These are phyloP conservation scores for Bombylius major DNA, from an alignment of 2,888 invertebrate species.

Conservation along the genomic window DNA sequence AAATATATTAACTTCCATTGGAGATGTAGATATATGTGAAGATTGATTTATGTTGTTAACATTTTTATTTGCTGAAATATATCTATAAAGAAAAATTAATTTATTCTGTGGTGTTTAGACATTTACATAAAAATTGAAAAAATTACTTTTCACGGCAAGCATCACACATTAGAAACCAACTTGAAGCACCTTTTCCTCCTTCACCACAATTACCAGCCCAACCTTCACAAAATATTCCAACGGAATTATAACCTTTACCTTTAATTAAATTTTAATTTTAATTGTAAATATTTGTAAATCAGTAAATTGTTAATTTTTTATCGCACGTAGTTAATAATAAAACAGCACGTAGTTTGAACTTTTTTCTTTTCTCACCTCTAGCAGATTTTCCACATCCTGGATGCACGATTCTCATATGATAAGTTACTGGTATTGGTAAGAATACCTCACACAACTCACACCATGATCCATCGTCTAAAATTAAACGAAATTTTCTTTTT, in stretches of 20 bases:
- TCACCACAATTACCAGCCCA: conserved; percentile 85
- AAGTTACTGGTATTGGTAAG: conserved; percentile 66
- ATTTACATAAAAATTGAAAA: conserved; percentile 17
- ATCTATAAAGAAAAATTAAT: conserved; percentile 9
- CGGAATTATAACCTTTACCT: conserved; percentile 77
- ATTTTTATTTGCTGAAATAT: conserved; percentile 32
- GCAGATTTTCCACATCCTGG: conserved; percentile 83
- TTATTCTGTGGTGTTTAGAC: no score
- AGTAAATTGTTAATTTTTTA: no score
- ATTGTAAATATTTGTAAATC: no score
- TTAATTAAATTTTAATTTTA: background rate
- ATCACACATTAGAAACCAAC: conserved; percentile 91
- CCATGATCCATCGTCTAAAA: conserved; percentile 32
- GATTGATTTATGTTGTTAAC: conserved; percentile 30
- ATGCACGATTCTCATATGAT: conserved; percentile 83
- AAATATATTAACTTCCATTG: conserved; percentile 35
- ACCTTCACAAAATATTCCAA: conserved; percentile 74
- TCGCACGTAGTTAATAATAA: background rate
- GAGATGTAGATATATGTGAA: conserved; percentile 30
- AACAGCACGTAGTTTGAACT: background rate
- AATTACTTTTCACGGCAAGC: conserved; percentile 70
- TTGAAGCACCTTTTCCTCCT: conserved; percentile 62
- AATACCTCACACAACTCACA: conserved; percentile 82
- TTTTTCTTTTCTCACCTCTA: conserved; percentile 39
- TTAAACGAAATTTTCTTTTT: background rate